These are phyloP conservation scores for Forbesichthys agassizii DNA, from an alignment of 2,113 vertebrate genomes.

Conservation along the genomic window DNA sequence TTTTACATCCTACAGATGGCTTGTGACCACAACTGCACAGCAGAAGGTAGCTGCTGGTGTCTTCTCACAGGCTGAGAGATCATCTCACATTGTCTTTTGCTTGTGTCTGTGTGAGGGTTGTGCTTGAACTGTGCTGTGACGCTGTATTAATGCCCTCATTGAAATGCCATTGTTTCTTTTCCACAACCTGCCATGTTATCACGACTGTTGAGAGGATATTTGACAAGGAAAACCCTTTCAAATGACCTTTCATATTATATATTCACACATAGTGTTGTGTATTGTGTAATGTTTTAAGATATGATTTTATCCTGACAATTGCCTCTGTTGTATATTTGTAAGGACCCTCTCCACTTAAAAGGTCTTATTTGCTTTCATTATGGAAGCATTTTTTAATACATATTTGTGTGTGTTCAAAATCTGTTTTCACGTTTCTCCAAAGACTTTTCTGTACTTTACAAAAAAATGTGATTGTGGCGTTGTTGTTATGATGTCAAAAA, in stretches of 20 bases:
- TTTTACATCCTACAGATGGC: constrained; percentile 99
- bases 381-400: too few species aligned
- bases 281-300: too few species aligned
- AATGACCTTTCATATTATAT: neutral
- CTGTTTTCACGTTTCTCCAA: too few species aligned
- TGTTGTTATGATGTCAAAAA: too few species aligned
- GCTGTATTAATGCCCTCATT: constrained; percentile 13
- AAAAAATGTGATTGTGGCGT: too few species aligned
- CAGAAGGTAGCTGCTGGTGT: constrained; percentile 99
- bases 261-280: neutral
- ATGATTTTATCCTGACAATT: too few species aligned
- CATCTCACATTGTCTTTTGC: constrained; percentile 64
- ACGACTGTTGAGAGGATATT: constrained; percentile 9
- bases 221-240: constrained; percentile 5
- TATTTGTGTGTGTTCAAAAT: too few species aligned
- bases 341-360: too few species aligned
- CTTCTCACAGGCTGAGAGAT: constrained; percentile 87
- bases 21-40: constrained; percentile 99
- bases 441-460: too few species aligned
- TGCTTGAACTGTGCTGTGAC: constrained; percentile 46
- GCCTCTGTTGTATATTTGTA: too few species aligned
- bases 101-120: constrained; percentile 43
- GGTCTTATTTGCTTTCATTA: too few species aligned
- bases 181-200: constrained; percentile 35
- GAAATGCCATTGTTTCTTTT: constrained; percentile 6